phyloP scores from a whole-genome alignment of 2,797 vertebrate species.

The Emydoidea blandingii region DNA sequence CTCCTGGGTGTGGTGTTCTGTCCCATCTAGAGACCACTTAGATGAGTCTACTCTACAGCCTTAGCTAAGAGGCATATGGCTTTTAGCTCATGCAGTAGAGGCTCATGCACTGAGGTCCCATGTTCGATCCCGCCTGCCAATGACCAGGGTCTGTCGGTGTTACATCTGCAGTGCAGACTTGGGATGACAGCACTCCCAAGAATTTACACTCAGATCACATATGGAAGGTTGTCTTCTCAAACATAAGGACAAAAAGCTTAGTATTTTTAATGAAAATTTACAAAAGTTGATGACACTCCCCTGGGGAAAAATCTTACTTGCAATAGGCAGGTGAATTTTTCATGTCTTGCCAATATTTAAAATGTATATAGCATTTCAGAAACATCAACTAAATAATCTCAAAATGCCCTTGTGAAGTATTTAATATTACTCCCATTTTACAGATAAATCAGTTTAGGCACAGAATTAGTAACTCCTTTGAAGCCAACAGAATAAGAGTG shows the following conservation, averaged over 20 bases:
- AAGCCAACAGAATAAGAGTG: background rate
- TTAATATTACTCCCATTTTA: background rate
- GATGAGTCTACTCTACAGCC: too few relatives aligned
- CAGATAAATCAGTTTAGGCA: background rate
- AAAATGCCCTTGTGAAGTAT: background rate
- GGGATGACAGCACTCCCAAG: background rate
- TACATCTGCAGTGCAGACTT: background rate
- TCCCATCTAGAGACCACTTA: too few relatives aligned
- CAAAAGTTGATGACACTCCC: background rate
- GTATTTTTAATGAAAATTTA: background rate
- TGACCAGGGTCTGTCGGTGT: too few relatives aligned
- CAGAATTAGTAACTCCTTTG: background rate
- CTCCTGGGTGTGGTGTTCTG: too few relatives aligned
- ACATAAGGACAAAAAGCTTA: constrained; percentile 10
- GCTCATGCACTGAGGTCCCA: too few relatives aligned
- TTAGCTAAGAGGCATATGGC: too few relatives aligned
- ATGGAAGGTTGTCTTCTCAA: background rate
- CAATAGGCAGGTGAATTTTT: background rate
- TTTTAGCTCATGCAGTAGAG: too few relatives aligned
- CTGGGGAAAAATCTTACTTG: background rate
- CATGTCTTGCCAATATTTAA: background rate
- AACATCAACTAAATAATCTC: background rate
- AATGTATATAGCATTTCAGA: constrained; percentile 6
- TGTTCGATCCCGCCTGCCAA: too few relatives aligned
- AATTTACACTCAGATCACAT: background rate